Conservation (phyloP, 2,113 vertebrate species). For the Pteronura brasiliensis region DNA sequence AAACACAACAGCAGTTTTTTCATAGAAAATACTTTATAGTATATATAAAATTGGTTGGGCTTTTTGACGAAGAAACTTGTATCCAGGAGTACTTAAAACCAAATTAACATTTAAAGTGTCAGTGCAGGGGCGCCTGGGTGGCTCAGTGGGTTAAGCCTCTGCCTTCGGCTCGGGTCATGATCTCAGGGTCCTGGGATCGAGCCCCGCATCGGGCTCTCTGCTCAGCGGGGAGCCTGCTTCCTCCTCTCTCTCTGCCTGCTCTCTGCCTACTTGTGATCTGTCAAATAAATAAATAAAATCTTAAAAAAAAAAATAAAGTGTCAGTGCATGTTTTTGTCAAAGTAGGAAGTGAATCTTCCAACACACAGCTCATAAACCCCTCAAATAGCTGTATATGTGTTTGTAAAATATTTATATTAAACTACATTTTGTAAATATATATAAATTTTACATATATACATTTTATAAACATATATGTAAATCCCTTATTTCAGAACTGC, state of each 20-base stretch:
- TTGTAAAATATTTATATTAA: background rate
- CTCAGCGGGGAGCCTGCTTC: no score
- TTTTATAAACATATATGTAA: background rate
- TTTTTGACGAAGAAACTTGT: background rate
- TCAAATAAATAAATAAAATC: no score
- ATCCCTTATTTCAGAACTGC: background rate
- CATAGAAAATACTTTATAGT: background rate
- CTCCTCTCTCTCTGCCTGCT: no score
- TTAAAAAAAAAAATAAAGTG: no score
- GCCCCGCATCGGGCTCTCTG: no score
- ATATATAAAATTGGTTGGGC: background rate
- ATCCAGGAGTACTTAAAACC: background rate
- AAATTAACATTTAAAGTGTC: background rate
- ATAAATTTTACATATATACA: background rate
- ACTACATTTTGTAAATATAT: background rate
- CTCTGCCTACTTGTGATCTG: no score
- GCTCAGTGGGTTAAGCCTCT: no score
- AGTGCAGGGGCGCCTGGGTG: no score
- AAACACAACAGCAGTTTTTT: background rate
- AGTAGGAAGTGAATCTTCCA: background rate
- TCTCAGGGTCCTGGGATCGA: no score
- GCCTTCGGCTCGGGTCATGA: no score
- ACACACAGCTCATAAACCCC: background rate
- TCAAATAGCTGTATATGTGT: background rate
- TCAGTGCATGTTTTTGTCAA: background rate